Base-by-base conservation (phyloP, 2,888 invertebrate species). In the Chrysolina americana region DNA sequence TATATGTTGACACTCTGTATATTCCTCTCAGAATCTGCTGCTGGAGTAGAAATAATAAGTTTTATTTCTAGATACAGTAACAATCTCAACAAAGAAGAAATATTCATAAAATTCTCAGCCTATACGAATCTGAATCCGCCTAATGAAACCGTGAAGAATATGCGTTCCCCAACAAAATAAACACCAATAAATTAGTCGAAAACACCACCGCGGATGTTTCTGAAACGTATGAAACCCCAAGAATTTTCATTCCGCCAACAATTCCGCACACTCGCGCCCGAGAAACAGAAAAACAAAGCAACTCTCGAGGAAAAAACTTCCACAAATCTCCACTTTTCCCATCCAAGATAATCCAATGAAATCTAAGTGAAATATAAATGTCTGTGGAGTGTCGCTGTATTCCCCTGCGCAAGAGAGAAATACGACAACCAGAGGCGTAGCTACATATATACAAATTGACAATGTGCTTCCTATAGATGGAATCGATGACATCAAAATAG, bases 331-430 rank as follows among this genome's bases (percentile, higher is more conserved):
- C 82, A 81, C 81, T 81, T 81, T 79, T 79, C 81, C 81, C 81
- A 80, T 82, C 79, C 78, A 79, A 80, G 83, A 81, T 84, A 84
- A 84, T 83, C 83, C 82, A 83, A 84, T 83, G 82, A 83, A 83
- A 84, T 83, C 82, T 84, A 83, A 84, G 82, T 84, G 82, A 83
- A 84, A 84, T 83, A 84, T 83, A 84, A 84, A 83, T 84, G 82
- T 82, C 82, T 82, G 81, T 80, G 76, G 80, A 81, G 82, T 81
- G 81, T 83, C 81, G 79, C 76, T 76, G 62, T 65, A 70, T 69
- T 69, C 73, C 68, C 65, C 48, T 56, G 70, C 56, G 69, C 66
- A 59, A 23, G 63, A 50, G 47, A 36, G 50, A 71, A 63, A 74
- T 74, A 73, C 64, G 71, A 50, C 36, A 68, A 11, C 28, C 75